phyloP scores from a whole-genome alignment of 2,113 vertebrate species.

The Coracopsis vasa region DNA sequence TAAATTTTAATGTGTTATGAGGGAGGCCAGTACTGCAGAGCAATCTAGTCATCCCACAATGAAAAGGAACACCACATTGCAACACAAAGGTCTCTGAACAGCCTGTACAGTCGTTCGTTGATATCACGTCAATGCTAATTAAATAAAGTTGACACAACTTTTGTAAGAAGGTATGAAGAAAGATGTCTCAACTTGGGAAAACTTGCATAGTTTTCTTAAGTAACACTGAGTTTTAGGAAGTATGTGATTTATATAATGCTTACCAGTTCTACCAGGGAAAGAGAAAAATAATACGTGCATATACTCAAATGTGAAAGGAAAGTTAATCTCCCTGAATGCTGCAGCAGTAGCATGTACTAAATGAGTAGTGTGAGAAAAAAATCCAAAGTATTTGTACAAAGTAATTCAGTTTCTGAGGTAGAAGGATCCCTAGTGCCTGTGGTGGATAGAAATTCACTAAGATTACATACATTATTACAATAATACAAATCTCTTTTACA shows the following conservation, averaged over 20 bases:
- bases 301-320: not conserved
- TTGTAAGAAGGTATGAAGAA: conserved; percentile 20
- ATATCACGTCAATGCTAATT: conserved; percentile 44
- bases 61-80: conserved; percentile 11
- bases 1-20: not conserved
- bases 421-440: not conserved
- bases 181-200: conserved; percentile 31
- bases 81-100: conserved; percentile 31
- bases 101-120: not conserved
- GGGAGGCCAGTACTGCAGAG: not conserved
- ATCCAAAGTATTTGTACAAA: not conserved
- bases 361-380: not conserved
- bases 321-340: not conserved
- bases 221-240: not conserved
- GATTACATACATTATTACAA: not conserved
- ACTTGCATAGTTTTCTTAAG: not conserved
- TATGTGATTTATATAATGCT: not conserved
- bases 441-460: not conserved
- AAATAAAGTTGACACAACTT: not conserved
- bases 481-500: not conserved
- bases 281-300: fast-evolving
- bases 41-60: not conserved
- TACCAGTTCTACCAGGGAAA: not conserved
- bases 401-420: not conserved
- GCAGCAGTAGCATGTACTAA: not conserved